Evolutionary conservation across 2,888 invertebrate species (phyloP).

Genomic region (Cosmia trapezina): DNA sequence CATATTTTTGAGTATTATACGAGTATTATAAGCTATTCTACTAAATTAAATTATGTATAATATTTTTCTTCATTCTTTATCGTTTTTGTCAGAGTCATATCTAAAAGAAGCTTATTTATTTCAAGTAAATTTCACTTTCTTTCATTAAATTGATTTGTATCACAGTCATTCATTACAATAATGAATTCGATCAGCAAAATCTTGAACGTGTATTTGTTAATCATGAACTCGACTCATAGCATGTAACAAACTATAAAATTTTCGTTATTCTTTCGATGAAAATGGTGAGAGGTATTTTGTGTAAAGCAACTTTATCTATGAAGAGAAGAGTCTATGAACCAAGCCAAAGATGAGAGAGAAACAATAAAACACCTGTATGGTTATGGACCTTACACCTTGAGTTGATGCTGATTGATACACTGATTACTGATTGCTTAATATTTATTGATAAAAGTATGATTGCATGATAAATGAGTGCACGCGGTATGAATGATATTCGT

Average conservation of each 20-base stretch:
- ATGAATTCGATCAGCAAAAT: not conserved
- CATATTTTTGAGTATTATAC: too few species aligned
- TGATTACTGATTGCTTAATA: too few species aligned
- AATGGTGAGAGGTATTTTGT: not conserved
- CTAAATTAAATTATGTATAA: too few species aligned
- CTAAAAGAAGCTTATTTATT: not conserved
- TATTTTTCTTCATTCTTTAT: not conserved
- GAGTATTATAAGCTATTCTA: too few species aligned
- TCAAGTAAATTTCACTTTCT: constrained; percentile 5
- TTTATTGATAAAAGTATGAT: too few species aligned
- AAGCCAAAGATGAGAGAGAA: too few species aligned
- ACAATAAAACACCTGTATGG: too few species aligned
- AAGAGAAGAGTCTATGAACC: not conserved
- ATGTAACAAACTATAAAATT: not conserved
- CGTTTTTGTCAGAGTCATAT: not conserved
- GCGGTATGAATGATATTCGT: too few species aligned
- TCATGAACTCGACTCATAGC: not conserved
- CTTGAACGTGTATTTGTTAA: not conserved
- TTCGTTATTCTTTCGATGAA: too few species aligned
- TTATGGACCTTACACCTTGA: too few species aligned
- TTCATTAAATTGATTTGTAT: not conserved
- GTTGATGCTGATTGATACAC: too few species aligned
- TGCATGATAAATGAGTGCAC: too few species aligned
- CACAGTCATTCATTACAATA: not conserved
- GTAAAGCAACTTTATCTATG: not conserved